A percentile compares a stretch with the other conserved stretches of the same genome.
These are phyloP conservation scores for Drosophila melanosoma DNA, from an alignment of 2,888 invertebrate species.

Conservation along the genomic window DNA sequence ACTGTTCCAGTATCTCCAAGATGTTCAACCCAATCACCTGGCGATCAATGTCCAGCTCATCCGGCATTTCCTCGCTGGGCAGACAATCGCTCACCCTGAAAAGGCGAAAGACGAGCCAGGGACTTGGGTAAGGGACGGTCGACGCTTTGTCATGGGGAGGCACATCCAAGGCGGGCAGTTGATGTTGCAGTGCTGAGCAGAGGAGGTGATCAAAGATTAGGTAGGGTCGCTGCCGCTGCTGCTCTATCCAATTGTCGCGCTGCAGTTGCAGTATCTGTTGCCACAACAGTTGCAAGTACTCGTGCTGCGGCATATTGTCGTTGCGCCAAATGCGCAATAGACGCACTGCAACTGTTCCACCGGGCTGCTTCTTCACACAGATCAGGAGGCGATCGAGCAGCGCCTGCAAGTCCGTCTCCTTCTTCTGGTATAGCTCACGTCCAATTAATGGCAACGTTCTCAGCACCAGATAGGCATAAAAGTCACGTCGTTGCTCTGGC, in stretches of 20 bases:
- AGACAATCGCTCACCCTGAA: constrained; percentile 98
- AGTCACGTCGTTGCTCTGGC: constrained; percentile 93
- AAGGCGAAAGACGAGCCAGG: constrained; percentile 96
- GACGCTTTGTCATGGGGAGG: constrained; percentile 85
- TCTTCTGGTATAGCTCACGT: constrained; percentile 96
- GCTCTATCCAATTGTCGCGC: constrained; percentile 97
- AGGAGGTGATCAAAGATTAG: constrained; percentile 96
- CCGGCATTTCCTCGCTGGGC: constrained; percentile 96
- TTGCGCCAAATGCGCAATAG: constrained; percentile 95
- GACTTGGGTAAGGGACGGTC: constrained; percentile 93
- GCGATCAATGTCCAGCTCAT: constrained; percentile 98
- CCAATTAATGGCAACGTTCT: constrained; percentile 98
- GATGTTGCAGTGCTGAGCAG: constrained; percentile 97
- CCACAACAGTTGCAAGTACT: constrained; percentile 98
- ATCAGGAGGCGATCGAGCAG: constrained; percentile 94
- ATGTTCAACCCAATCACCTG: constrained; percentile 98
- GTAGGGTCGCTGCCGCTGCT: constrained; percentile 97
- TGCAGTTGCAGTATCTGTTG: constrained; percentile 95
- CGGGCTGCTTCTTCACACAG: constrained; percentile 95
- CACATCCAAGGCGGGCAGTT: constrained; percentile 87
- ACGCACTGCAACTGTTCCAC: constrained; percentile 92
- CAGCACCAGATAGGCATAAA: constrained; percentile 95
- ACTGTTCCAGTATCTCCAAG: constrained; percentile 94
- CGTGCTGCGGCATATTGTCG: constrained; percentile 93
- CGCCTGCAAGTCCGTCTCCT: constrained; percentile 94